Evolutionary conservation across 64 coral and sea anemone species (phyloP).

Genomic region (Pocillopora verrucosa): DNA sequence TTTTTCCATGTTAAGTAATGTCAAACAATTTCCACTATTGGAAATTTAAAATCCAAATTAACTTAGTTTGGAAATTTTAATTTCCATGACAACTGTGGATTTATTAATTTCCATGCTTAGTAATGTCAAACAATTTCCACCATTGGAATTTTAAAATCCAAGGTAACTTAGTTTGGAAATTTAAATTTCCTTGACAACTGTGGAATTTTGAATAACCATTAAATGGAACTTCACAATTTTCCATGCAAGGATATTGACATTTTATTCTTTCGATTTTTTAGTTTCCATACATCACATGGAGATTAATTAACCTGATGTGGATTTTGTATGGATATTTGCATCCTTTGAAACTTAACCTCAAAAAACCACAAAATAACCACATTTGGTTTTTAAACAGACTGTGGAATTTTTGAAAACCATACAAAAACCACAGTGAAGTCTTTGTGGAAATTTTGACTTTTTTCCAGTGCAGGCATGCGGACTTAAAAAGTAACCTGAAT

Average conservation of each 20-base stretch:
- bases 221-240: neutral
- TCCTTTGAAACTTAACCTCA: no score
- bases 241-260: neutral
- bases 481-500: no score
- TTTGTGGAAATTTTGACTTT: no score
- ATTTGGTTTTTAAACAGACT: no score
- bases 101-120: neutral
- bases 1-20: neutral
- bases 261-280: neutral
- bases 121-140: neutral
- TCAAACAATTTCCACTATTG: neutral
- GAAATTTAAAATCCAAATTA: neutral
- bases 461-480: no score
- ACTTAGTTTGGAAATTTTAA: neutral
- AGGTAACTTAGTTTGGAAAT: neutral
- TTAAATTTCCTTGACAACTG: neutral
- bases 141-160: conserved; percentile 10
- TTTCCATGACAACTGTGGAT: conserved; percentile 11
- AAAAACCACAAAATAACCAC: no score
- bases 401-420: no score
- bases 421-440: no score
- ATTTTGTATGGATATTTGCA: neutral
- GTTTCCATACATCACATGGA: conserved; percentile 2
- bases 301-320: conserved; percentile 4
- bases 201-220: neutral